phyloP scores from a whole-genome alignment of 2,888 invertebrate species.

The Helleia helle region DNA sequence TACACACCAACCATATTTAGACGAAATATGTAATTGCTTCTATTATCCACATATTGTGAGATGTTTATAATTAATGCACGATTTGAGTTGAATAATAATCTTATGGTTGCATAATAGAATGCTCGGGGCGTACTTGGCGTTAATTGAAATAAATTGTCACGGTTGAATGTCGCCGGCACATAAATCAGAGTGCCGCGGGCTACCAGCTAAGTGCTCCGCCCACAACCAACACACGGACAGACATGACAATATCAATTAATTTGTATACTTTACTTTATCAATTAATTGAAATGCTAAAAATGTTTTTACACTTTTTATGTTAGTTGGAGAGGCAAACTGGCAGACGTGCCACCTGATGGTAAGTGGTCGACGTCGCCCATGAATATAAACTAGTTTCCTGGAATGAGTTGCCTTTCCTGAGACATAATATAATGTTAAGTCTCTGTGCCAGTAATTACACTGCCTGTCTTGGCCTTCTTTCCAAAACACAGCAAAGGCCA shows the following conservation, averaged over 20 bases:
- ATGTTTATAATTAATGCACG: constrained; percentile 5
- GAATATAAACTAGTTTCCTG: too few relatives aligned
- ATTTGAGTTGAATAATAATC: constrained; percentile 12
- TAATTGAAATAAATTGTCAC: constrained; percentile 74
- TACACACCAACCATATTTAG: too few relatives aligned
- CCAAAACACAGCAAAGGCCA: too few relatives aligned
- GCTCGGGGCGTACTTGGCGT: constrained; percentile 42
- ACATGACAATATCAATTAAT: constrained; percentile 22
- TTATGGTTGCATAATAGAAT: constrained; percentile 26
- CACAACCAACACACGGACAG: constrained; percentile 36
- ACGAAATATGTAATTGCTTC: constrained; percentile 16
- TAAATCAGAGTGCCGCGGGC: constrained; percentile 69
- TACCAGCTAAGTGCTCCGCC: constrained; percentile 69
- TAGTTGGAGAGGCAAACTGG: too few relatives aligned
- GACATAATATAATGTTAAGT: too few relatives aligned
- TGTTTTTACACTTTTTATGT: neutral
- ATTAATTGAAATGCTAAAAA: neutral
- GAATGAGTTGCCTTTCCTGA: too few relatives aligned
- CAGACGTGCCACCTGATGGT: too few relatives aligned
- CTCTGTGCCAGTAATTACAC: too few relatives aligned
- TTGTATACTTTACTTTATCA: neutral
- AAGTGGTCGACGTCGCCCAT: too few relatives aligned
- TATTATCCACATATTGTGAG: neutral
- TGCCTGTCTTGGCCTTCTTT: too few relatives aligned
- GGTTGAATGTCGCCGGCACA: constrained; percentile 56